phyloP scores from a whole-genome alignment of 2,797 vertebrate genomes.

The Falco concolor region DNA sequence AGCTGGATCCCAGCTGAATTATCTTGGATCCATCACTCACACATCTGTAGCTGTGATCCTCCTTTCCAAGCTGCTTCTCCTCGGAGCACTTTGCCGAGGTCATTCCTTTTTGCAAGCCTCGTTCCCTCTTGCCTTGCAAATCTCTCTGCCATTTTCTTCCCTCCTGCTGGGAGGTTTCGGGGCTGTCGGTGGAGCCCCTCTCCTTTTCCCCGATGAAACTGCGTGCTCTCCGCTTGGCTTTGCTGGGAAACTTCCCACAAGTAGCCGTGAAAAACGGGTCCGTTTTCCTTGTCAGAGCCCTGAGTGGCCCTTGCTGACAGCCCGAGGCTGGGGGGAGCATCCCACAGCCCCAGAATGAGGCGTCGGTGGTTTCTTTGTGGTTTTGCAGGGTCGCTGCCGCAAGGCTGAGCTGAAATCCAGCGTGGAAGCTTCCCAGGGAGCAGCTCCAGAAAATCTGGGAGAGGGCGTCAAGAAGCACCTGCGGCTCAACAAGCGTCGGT shows the following conservation, averaged over 20 bases:
- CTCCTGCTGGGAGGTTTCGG: neutral
- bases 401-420: neutral
- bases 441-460: neutral
- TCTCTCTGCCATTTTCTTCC: neutral
- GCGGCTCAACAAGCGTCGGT: accelerated
- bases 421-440: neutral
- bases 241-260: neutral
- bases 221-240: neutral
- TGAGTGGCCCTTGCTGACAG: neutral
- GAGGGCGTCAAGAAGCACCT: neutral
- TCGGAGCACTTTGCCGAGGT: neutral
- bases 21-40: neutral
- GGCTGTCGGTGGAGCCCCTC: neutral
- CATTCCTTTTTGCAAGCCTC: neutral
- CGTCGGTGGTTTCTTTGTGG: neutral
- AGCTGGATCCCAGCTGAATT: neutral
- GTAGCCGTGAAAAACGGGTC: neutral
- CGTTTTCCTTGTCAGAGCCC: neutral
- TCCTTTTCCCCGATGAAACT: neutral
- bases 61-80: conserved; percentile 7
- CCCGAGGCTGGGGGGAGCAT: neutral
- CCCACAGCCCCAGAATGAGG: neutral
- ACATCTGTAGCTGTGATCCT: neutral
- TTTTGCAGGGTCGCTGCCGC: neutral
- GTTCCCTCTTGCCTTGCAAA: neutral